Conservation (phyloP, 2,113 vertebrate genomes). For the Hemibagrus wyckioides region DNA sequence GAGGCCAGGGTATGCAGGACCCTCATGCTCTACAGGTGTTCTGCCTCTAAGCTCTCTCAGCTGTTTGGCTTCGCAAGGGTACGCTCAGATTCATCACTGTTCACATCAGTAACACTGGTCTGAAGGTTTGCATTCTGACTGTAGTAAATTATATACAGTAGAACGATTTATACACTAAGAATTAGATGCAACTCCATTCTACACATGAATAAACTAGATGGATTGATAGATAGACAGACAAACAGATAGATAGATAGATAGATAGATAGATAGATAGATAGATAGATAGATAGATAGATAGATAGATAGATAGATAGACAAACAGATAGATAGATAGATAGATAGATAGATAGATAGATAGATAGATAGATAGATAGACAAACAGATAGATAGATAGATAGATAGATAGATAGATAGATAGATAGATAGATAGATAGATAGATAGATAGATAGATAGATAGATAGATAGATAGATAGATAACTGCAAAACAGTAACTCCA, state of each 20-base stretch:
- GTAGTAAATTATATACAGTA: background rate
- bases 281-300: too few relatives aligned
- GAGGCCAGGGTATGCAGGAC: slow-evolving; percentile 24
- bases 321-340: too few relatives aligned
- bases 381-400: too few relatives aligned
- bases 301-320: too few relatives aligned
- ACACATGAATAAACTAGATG: background rate
- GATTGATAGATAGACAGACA: background rate
- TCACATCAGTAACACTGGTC: background rate
- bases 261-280: too few relatives aligned
- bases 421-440: too few relatives aligned
- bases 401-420: too few relatives aligned
- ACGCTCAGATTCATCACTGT: background rate
- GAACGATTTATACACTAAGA: background rate
- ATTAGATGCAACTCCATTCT: background rate
- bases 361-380: too few relatives aligned
- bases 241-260: too few relatives aligned
- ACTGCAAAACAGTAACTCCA: background rate
- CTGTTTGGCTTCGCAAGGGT: background rate
- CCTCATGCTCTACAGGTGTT: slow-evolving; percentile 62
- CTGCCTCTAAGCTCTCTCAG: slow-evolving; percentile 25
- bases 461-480: background rate
- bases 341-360: too few relatives aligned
- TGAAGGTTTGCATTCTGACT: background rate
- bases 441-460: too few relatives aligned